These are phyloP conservation scores for Caenorhabditis plicata DNA, from an alignment of 2,888 invertebrate genomes.

Conservation along the genomic window DNA sequence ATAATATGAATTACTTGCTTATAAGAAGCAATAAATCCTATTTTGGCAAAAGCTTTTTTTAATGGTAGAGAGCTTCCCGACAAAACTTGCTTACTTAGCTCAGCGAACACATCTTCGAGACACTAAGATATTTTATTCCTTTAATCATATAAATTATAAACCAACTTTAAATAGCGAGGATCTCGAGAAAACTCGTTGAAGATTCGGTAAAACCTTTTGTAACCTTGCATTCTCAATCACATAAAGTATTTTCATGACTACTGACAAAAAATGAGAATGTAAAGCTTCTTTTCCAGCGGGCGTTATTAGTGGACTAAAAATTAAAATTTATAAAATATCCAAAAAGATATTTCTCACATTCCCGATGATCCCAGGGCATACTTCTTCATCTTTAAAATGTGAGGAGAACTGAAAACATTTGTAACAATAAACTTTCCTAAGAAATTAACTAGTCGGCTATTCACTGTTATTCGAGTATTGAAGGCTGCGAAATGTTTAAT, in stretches of 20 bases:
- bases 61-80: slow-evolving; percentile 25
- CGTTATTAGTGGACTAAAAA: slow-evolving; percentile 29
- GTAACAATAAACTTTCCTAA: slow-evolving; percentile 33
- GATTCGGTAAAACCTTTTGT: slow-evolving; percentile 17
- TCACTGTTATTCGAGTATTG: slow-evolving; percentile 9
- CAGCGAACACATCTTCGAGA: slow-evolving; percentile 29
- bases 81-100: slow-evolving; percentile 28
- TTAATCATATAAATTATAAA: not conserved
- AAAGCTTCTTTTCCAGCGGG: slow-evolving; percentile 31
- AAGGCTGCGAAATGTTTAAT: no score
- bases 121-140: not conserved
- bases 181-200: slow-evolving; percentile 28
- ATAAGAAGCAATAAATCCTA: slow-evolving; percentile 27
- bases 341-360: slow-evolving; percentile 19
- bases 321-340: not conserved
- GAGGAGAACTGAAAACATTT: slow-evolving; percentile 31
- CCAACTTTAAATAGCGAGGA: slow-evolving; percentile 15
- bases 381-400: slow-evolving; percentile 37
- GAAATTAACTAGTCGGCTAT: slow-evolving; percentile 6
- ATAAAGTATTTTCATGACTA: slow-evolving; percentile 24
- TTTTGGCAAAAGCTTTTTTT: slow-evolving; percentile 20
- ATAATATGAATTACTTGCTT: no score
- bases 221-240: slow-evolving; percentile 19
- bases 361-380: slow-evolving; percentile 41
- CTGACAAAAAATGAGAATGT: slow-evolving; percentile 33